These are phyloP conservation scores for Nycticryphes semicollaris DNA, from an alignment of 2,113 vertebrate genomes.

Conservation along the genomic window DNA sequence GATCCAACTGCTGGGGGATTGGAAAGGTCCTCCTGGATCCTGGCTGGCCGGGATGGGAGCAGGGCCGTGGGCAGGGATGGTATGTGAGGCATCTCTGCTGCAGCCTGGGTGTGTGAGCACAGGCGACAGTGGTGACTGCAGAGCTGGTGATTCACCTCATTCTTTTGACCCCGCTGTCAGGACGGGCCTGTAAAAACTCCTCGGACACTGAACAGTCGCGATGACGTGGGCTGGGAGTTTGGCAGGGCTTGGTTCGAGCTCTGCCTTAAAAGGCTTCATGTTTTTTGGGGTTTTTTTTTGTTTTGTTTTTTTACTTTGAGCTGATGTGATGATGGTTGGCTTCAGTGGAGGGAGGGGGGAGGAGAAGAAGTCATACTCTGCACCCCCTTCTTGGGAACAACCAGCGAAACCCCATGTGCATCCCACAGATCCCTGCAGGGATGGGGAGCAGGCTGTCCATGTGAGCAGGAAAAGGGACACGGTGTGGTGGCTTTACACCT, in stretches of 20 bases:
- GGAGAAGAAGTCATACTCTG: accelerated
- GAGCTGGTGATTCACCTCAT: background rate
- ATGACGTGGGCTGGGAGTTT: background rate
- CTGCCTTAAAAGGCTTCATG: background rate
- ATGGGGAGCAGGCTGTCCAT: accelerated
- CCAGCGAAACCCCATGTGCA: background rate
- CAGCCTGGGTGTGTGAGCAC: background rate
- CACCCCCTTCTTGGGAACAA: background rate
- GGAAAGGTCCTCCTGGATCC: background rate
- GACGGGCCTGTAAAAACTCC: background rate
- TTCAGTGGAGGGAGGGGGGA: accelerated
- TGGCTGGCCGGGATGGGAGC: accelerated
- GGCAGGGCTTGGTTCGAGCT: background rate
- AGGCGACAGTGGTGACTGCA: accelerated
- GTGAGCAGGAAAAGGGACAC: accelerated
- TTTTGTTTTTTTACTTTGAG: too few relatives aligned
- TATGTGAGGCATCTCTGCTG: background rate
- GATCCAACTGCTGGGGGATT: accelerated
- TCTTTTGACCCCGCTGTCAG: background rate
- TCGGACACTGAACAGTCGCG: background rate
- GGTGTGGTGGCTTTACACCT: accelerated
- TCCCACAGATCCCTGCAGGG: background rate
- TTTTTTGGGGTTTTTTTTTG: too few relatives aligned
- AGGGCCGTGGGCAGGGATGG: background rate
- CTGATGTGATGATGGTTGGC: background rate